Percentiles rank a stretch among this genome's conserved stretches.
Evolutionary conservation across 2,888 invertebrate species (phyloP).

Genomic region (Scaptodrosophila latifasciaeformis): DNA sequence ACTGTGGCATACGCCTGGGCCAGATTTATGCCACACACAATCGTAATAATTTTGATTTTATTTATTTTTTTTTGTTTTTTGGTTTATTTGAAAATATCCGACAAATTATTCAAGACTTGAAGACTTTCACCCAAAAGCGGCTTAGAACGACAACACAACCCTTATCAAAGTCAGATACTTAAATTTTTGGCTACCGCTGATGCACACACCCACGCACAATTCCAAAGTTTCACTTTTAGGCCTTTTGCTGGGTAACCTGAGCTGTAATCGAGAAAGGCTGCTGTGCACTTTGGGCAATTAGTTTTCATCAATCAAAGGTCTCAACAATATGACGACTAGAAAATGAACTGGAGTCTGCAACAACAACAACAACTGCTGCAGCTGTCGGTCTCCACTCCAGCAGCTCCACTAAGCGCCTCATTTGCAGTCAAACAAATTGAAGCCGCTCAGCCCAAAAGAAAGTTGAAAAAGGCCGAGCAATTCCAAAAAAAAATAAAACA

Average conservation of each 20-base stretch:
- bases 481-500: too few species aligned
- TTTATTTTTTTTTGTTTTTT: too few species aligned
- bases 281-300: constrained; percentile 52
- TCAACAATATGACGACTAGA: constrained; percentile 45
- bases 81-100: too few species aligned
- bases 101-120: too few species aligned
- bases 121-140: neutral
- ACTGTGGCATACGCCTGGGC: neutral
- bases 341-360: too few species aligned
- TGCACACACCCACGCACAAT: constrained; percentile 42
- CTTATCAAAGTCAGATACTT: constrained; percentile 43
- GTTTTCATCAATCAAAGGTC: constrained; percentile 69
- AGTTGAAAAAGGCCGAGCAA: constrained; percentile 27
- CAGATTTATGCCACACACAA: too few species aligned
- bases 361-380: neutral
- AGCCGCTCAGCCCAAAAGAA: constrained; percentile 50
- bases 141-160: constrained; percentile 27
- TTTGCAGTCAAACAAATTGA: constrained; percentile 48
- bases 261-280: constrained; percentile 14
- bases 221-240: constrained; percentile 48
- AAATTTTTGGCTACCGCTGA: constrained; percentile 12
- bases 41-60: too few species aligned
- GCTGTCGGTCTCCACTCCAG: neutral
- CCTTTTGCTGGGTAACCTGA: too few species aligned
- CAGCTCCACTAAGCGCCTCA: constrained; percentile 6